Conservation (phyloP, 2,888 invertebrate species). For the Tetrapedia diversipes region DNA sequence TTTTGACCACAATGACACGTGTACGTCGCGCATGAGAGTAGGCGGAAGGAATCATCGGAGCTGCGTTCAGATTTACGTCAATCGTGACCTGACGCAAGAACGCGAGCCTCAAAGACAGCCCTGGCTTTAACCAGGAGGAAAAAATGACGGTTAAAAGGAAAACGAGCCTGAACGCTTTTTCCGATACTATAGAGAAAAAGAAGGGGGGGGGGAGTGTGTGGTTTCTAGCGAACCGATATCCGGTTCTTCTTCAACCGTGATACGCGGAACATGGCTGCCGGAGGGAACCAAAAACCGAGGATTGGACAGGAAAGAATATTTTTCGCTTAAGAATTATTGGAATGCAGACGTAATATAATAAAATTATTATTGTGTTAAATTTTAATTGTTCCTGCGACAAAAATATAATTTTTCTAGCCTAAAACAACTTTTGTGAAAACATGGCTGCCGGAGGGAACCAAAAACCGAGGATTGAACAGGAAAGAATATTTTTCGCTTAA, state of each 20-base stretch:
- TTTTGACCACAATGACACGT: slow-evolving; percentile 63
- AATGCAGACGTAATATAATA: no score
- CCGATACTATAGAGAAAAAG: slow-evolving; percentile 17
- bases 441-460: slow-evolving; percentile 9
- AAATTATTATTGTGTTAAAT: no score
- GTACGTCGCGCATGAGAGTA: slow-evolving; percentile 63
- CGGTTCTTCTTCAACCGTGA: slow-evolving; percentile 28
- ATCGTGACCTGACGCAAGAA: slow-evolving; percentile 59
- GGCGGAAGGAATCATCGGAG: slow-evolving; percentile 65
- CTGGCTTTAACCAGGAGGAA: slow-evolving; percentile 15
- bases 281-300: slow-evolving; percentile 7
- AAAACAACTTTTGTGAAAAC: no score
- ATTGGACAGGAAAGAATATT: no score
- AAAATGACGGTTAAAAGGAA: slow-evolving; percentile 36
- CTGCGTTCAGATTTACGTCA: slow-evolving; percentile 66
- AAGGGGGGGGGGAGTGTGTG: background rate
- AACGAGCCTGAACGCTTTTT: slow-evolving; percentile 18
- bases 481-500: background rate
- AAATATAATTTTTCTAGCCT: no score
- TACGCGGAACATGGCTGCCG: slow-evolving; percentile 13
- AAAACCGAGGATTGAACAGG: background rate
- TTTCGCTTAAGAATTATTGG: background rate
- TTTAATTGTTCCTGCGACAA: no score
- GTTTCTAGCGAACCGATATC: slow-evolving; percentile 30
- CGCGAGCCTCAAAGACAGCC: slow-evolving; percentile 43